Evolutionary conservation across 2,888 invertebrate species (phyloP), one percentile per base, ranked within the genome.

Genomic region (Mesorhabditis spiculigera): DNA sequence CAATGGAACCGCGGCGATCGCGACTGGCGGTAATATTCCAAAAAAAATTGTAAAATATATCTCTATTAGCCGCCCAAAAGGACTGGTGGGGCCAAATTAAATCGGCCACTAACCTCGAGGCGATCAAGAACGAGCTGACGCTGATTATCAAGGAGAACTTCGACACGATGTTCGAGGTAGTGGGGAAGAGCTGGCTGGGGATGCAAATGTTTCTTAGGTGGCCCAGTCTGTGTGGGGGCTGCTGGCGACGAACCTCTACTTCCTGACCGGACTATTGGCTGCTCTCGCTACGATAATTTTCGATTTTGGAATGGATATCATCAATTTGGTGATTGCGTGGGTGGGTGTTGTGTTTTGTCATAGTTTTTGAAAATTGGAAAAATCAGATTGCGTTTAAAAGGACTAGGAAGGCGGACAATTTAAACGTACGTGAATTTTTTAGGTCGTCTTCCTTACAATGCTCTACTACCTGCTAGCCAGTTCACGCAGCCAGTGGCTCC

Each of bases 361-460:
- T 28, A 28, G 28, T 28, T 28, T 28, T 28, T 28, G 28, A 28
- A 28, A 28, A 1, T 28, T 28, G 28, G 28, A 28, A 28, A 28
- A 28, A 28, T 28, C 28, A 28, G 28, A 28, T 28, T 28, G 28
- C 28, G 28, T 28, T 28, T 28, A 28, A 28, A 28, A 3, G 28
- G 28, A 28, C 28, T 28, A 28, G 28, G 28, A 50, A 13, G 58
- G n/a, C 8, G 58, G 58, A 50, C 58, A 13, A 50, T 50, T 50
- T n/a, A 13, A 13, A 13, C n/a, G 8, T 50, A 50, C 8, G 3
- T 13, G n/a, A 50, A 50, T 45, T 66, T 44, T 76, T 64, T 68
- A 95, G 95, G 91, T 96, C 75, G 94, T 98, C 41, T 98, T 98
- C 88, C 91, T 97, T 85, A 96, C 97, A 4, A 93, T 96, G 0